Evolutionary conservation across 2,888 invertebrate species (phyloP).

Genomic region (Pyralis farinalis): DNA sequence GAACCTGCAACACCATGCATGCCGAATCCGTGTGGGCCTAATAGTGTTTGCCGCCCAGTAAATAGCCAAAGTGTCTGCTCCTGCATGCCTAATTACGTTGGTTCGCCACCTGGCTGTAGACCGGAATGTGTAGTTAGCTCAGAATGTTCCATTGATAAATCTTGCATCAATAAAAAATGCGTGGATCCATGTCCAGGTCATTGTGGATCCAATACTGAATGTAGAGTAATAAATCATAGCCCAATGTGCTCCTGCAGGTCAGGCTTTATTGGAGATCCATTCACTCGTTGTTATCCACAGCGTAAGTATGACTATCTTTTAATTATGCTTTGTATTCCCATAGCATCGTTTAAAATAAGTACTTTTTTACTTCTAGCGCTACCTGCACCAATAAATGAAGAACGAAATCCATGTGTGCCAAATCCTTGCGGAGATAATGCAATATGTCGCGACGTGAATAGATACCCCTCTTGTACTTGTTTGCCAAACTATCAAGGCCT

Average conservation of each 20-base stretch:
- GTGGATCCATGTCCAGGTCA: conserved; percentile 87
- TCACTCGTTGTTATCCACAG: conserved; percentile 82
- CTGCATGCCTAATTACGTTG: conserved; percentile 86
- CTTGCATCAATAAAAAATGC: conserved; percentile 90
- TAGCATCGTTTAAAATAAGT: no score
- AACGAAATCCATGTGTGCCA: conserved; percentile 84
- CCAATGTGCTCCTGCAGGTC: conserved; percentile 87
- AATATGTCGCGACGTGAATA: conserved; percentile 82
- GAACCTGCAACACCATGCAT: conserved; percentile 81
- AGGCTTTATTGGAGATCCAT: conserved; percentile 85
- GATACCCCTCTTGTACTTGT: conserved; percentile 84
- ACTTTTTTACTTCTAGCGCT: conserved; percentile 14
- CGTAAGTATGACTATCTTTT: conserved; percentile 46
- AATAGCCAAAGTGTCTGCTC: conserved; percentile 88
- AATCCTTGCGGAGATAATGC: conserved; percentile 86
- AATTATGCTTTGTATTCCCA: no score
- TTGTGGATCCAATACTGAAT: conserved; percentile 85
- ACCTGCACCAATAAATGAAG: conserved; percentile 43
- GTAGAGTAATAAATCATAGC: conserved; percentile 89
- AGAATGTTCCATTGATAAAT: conserved; percentile 86
- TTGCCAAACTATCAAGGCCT: conserved; percentile 83
- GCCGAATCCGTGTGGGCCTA: conserved; percentile 88
- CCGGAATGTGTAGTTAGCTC: conserved; percentile 90
- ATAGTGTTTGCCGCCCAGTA: conserved; percentile 86
- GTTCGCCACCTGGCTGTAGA: conserved; percentile 88